Percentiles rank a stretch among this genome's conserved stretches.
Conservation (phyloP, 2,797 vertebrate genomes). For the Pelobates cultripes region DNA sequence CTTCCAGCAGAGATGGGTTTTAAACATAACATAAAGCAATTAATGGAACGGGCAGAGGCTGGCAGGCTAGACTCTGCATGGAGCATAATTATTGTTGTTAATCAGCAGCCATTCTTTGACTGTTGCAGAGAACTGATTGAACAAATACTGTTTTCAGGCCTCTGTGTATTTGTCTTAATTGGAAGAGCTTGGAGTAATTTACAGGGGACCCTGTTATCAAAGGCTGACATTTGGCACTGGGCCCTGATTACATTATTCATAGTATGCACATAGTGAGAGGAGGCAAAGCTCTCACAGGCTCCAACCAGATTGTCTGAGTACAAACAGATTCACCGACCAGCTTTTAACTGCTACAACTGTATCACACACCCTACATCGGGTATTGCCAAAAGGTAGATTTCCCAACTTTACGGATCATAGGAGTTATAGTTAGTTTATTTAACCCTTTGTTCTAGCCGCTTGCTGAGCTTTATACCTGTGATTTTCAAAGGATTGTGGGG, state of each 20-base stretch:
- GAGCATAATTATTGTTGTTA: slow-evolving; percentile 19
- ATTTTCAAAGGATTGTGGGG: too few relatives aligned
- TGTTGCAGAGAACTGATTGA: slow-evolving; percentile 10
- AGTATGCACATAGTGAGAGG: background rate
- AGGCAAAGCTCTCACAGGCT: background rate
- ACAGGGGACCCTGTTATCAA: background rate
- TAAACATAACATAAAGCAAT: too few relatives aligned
- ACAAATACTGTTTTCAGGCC: background rate
- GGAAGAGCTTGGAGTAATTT: background rate
- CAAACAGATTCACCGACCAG: too few relatives aligned
- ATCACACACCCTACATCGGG: too few relatives aligned
- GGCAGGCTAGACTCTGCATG: background rate
- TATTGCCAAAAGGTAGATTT: too few relatives aligned
- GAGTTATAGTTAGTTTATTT: too few relatives aligned
- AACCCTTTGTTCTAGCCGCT: too few relatives aligned
- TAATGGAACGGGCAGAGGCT: background rate
- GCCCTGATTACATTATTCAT: background rate
- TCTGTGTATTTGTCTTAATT: background rate
- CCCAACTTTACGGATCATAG: too few relatives aligned
- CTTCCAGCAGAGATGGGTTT: too few relatives aligned
- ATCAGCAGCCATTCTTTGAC: background rate
- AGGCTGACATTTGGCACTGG: background rate
- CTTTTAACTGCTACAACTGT: too few relatives aligned
- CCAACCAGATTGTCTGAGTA: too few relatives aligned
- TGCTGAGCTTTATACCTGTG: too few relatives aligned